Conservation (phyloP, 2,888 invertebrate species). For the Habrosyne pyritoides region DNA sequence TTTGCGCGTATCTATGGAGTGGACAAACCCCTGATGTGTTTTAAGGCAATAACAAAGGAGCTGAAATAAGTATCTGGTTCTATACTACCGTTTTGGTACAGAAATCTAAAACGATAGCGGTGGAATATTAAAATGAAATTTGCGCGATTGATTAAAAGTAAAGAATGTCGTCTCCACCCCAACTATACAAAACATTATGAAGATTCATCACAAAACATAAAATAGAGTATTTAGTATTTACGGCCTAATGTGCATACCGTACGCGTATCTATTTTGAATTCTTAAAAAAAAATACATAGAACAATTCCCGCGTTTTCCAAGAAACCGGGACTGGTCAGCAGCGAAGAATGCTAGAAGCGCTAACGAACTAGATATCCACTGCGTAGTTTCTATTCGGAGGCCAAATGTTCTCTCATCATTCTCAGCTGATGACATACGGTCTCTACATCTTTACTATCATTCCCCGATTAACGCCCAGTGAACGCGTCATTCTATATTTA, state of each 20-base stretch:
- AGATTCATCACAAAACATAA: too few species aligned
- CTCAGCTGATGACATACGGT: slow-evolving; percentile 11
- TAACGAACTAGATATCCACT: slow-evolving; percentile 8
- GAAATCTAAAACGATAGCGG: too few species aligned
- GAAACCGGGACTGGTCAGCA: background rate
- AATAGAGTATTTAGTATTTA: too few species aligned
- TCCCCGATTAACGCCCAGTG: background rate
- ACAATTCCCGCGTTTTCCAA: background rate
- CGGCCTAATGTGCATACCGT: too few species aligned
- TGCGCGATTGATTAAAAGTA: too few species aligned
- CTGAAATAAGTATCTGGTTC: too few species aligned
- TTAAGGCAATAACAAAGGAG: too few species aligned
- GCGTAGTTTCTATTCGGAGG: slow-evolving; percentile 21
- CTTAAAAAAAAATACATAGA: background rate
- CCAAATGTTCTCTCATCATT: slow-evolving; percentile 27
- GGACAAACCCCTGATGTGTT: too few species aligned
- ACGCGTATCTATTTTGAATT: background rate
- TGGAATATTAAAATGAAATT: background rate
- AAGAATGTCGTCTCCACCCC: too few species aligned
- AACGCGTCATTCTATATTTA: background rate
- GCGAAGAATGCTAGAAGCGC: slow-evolving; percentile 2
- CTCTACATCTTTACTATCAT: background rate
- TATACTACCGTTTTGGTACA: too few species aligned
- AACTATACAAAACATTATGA: too few species aligned
- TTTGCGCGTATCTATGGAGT: too few species aligned